phyloP scores from a whole-genome alignment of 2,888 invertebrate species.

The Arenicola marina region DNA sequence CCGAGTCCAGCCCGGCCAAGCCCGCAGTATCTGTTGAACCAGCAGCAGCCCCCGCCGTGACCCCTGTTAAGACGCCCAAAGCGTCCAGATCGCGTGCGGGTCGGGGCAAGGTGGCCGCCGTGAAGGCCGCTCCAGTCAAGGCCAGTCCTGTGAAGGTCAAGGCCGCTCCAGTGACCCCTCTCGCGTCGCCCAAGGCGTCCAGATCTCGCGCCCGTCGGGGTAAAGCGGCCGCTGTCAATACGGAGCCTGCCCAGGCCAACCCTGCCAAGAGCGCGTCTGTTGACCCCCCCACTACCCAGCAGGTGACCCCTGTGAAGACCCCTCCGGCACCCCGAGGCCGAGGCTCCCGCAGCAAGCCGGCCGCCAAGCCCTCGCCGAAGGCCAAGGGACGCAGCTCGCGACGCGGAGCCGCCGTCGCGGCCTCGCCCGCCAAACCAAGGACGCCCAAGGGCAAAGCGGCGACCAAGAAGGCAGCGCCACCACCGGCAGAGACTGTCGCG shows the following conservation, averaged over 20 bases:
- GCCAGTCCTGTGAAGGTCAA: background rate
- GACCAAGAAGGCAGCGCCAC: background rate
- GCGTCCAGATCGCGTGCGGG: too few relatives aligned
- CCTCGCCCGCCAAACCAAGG: background rate
- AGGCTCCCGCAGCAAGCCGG: too few relatives aligned
- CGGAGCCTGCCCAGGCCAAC: too few relatives aligned
- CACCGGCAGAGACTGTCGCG: too few relatives aligned
- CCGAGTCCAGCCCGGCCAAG: background rate
- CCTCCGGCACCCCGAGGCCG: too few relatives aligned
- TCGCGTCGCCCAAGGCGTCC: background rate
- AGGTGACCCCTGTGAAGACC: too few relatives aligned
- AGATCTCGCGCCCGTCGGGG: background rate
- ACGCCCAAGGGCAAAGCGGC: background rate
- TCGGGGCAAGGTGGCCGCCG: too few relatives aligned
- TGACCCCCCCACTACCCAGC: too few relatives aligned
- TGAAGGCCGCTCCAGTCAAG: background rate
- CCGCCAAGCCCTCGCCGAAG: too few relatives aligned
- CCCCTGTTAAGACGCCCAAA: background rate
- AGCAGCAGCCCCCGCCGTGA: background rate
- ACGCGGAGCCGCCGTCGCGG: background rate
- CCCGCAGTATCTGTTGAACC: background rate
- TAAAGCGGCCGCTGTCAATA: too few relatives aligned
- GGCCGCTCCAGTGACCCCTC: background rate
- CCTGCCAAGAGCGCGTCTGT: too few relatives aligned
- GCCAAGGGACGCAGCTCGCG: background rate